These are phyloP conservation scores for Thecocarcelia acutangulata DNA, from an alignment of 2,888 invertebrate genomes.

Conservation along the genomic window DNA sequence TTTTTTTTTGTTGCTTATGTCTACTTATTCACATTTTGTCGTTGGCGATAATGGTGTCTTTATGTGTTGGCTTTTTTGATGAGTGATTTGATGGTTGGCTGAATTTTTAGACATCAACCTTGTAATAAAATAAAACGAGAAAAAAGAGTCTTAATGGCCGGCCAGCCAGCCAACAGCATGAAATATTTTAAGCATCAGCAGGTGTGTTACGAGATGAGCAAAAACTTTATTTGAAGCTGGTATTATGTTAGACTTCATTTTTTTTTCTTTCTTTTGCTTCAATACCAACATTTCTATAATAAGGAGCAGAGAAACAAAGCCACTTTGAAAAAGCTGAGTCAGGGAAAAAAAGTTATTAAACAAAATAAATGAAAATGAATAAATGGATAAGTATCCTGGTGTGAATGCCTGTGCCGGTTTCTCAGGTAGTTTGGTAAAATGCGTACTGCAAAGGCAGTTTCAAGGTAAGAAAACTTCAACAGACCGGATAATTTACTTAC, in stretches of 20 bases:
- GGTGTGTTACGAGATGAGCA: slow-evolving; percentile 6
- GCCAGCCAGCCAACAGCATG: slow-evolving; percentile 21
- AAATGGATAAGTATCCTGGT: slow-evolving; percentile 31
- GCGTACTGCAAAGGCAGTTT: slow-evolving; percentile 58
- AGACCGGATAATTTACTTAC: slow-evolving; percentile 70
- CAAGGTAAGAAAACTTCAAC: slow-evolving; percentile 69
- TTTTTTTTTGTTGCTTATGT: not conserved
- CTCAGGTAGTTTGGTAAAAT: slow-evolving; percentile 38
- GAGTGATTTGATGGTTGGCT: slow-evolving; percentile 35
- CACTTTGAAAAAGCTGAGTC: slow-evolving; percentile 11
- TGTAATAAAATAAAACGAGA: slow-evolving; percentile 25
- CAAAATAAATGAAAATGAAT: slow-evolving; percentile 39
- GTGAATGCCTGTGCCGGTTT: slow-evolving; percentile 6
- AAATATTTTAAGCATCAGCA: slow-evolving; percentile 13
- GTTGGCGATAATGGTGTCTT: not conserved
- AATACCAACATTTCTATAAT: not conserved
- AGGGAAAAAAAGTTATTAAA: slow-evolving; percentile 9
- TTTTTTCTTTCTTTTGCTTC: too few relatives aligned
- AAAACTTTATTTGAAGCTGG: not conserved
- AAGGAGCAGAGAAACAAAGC: not conserved
- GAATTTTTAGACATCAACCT: slow-evolving; percentile 16
- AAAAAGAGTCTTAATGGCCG: slow-evolving; percentile 10
- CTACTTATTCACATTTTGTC: slow-evolving; percentile 7
- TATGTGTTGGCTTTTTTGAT: slow-evolving; percentile 5
- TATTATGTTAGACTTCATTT: not conserved